Percentiles rank a stretch among this genome's conserved stretches.
phyloP scores from a whole-genome alignment of 2,113 vertebrate species.

The Cephalopterus ornatus region DNA sequence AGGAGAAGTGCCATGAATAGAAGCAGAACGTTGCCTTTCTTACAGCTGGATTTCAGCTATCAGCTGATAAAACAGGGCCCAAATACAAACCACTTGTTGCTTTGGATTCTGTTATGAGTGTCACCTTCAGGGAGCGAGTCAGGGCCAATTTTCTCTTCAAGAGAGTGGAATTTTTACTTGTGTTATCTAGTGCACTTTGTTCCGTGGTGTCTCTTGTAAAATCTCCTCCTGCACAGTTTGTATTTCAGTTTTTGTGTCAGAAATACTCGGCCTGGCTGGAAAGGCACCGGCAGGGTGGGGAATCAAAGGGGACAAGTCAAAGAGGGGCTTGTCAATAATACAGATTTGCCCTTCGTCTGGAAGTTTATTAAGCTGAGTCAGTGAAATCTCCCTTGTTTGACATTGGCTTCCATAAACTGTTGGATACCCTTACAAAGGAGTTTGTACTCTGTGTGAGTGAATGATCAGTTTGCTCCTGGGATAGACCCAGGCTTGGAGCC shows the following conservation, averaged over 20 bases:
- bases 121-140: slow-evolving; percentile 34
- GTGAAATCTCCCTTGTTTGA: neutral
- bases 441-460: neutral
- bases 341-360: neutral
- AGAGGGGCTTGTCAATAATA: neutral
- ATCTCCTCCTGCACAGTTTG: neutral
- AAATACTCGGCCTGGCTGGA: neutral
- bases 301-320: neutral
- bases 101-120: neutral
- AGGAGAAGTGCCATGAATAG: neutral
- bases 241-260: neutral
- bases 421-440: neutral
- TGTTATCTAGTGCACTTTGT: neutral
- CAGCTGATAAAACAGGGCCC: slow-evolving; percentile 54
- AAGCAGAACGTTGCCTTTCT: slow-evolving; percentile 25
- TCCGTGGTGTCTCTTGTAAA: neutral
- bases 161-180: neutral
- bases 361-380: neutral
- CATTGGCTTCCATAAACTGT: neutral
- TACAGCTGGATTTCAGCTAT: neutral
- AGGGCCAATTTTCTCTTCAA: slow-evolving; percentile 9
- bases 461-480: neutral
- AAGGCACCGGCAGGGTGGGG: neutral
- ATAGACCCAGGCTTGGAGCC: neutral
- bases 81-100: slow-evolving; percentile 57